These are phyloP conservation scores for Drosophila anomelani DNA, from an alignment of 2,888 invertebrate species.

Conservation along the genomic window DNA sequence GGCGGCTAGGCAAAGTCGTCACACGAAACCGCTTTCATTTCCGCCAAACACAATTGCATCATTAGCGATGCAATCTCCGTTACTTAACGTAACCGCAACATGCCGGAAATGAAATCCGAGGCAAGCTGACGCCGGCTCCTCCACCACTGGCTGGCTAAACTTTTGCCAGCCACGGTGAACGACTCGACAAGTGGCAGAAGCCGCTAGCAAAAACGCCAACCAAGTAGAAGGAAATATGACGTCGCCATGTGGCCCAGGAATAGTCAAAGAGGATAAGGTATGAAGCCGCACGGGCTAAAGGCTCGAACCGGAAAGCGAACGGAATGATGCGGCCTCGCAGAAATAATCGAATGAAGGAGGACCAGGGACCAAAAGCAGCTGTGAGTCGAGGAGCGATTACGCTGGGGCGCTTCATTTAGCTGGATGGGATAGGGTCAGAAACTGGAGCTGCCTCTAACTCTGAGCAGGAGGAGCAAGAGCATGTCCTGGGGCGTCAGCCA, in stretches of 20 bases:
- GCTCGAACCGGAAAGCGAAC: slow-evolving; percentile 74
- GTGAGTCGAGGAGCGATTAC: slow-evolving; percentile 55
- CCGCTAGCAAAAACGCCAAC: slow-evolving; percentile 3
- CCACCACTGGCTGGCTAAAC: slow-evolving; percentile 62
- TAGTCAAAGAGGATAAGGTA: slow-evolving; percentile 38
- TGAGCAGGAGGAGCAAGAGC: background rate
- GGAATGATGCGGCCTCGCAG: slow-evolving; percentile 76
- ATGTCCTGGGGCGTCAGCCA: slow-evolving; percentile 32
- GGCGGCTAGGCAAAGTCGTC: slow-evolving; percentile 58
- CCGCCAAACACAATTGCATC: slow-evolving; percentile 80
- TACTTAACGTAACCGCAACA: slow-evolving; percentile 80
- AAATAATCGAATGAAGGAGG: slow-evolving; percentile 73
- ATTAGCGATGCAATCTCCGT: slow-evolving; percentile 81
- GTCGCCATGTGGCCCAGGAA: slow-evolving; percentile 60
- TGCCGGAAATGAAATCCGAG: slow-evolving; percentile 80
- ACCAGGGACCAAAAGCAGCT: slow-evolving; percentile 25
- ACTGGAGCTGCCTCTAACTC: background rate
- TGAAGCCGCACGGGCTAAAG: slow-evolving; percentile 45
- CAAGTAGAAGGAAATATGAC: slow-evolving; percentile 67
- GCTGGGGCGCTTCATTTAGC: slow-evolving; percentile 71
- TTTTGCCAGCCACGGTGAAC: slow-evolving; percentile 64
- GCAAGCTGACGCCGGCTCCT: slow-evolving; percentile 65
- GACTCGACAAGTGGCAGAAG: slow-evolving; percentile 70
- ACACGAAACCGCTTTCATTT: slow-evolving; percentile 78
- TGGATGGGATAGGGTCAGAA: background rate